Evolutionary conservation across 2,888 invertebrate species (phyloP), one percentile per base, ranked within the genome.

Genomic region (Cryptocheilus praepositus): DNA sequence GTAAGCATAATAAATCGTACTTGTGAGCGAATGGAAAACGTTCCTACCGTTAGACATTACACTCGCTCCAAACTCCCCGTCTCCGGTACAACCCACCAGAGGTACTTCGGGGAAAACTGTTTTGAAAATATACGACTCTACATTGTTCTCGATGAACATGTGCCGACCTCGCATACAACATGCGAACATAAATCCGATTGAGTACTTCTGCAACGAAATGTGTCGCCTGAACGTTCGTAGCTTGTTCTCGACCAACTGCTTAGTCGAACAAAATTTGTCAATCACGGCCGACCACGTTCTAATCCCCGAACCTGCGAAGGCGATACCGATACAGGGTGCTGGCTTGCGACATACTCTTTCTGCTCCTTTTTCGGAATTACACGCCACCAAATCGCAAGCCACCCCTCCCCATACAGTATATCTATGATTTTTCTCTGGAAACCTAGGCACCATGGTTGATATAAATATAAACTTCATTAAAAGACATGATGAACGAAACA

Each of bases 121-220:
- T 55, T 81, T 86, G 28, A 88, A 88, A 22, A 83, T 79, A 21
- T 66, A 63, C 0, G 86, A 79, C 67, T 88, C 88, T 7, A 84
- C 76, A 45, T 84, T 61, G 13, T 70, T 61, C 8, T 80, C 79
- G 0, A 44, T 0, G 4, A 76, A 79, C 71, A 78, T 76, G n/a
- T 46, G n/a, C 16, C 64, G 21, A 0, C 84, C 83, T 3, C 88
- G 81, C 25, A 79, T 86, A 18, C 70, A 76, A 61, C 88, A 88
- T 0, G 84, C 82, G 56, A 86, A 86, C 86, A 88, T 88, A 16
- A 86, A 74, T 53, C 82, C 88, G 19, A 85, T 58, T 3, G 84
- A 80, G 65, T 85, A 75, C 72, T 83, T 88, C 53, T 79, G 81
- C 45, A 88, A 71, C 16, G 79, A 51, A 15, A 87, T 75, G 13